Evolutionary conservation across 2,888 invertebrate genomes (phyloP).

Genomic region (Beris chalybata): DNA sequence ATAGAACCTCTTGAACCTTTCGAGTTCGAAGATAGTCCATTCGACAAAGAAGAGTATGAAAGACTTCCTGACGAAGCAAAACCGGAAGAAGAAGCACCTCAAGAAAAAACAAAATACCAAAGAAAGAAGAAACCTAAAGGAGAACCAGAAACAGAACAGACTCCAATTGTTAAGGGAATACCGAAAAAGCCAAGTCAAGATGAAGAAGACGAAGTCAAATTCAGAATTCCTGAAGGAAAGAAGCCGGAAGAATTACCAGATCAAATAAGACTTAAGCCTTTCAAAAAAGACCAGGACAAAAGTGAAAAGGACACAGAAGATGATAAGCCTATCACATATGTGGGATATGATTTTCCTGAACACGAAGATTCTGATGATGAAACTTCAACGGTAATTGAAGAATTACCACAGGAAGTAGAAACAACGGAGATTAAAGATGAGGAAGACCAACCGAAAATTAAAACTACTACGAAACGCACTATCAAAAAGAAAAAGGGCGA

Average conservation of each 20-base stretch:
- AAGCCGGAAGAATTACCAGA: constrained; percentile 42
- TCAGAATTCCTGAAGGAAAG: constrained; percentile 40
- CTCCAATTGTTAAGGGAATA: constrained; percentile 48
- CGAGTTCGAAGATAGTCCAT: constrained; percentile 42
- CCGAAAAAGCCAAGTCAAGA: constrained; percentile 45
- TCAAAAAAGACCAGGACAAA: constrained; percentile 41
- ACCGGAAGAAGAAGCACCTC: constrained; percentile 17
- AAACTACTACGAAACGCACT: constrained; percentile 49
- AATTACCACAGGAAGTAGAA: constrained; percentile 24
- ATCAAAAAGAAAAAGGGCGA: constrained; percentile 54
- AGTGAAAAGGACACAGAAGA: constrained; percentile 45
- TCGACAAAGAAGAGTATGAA: constrained; percentile 47
- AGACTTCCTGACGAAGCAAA: not conserved
- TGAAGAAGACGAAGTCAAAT: constrained; percentile 40
- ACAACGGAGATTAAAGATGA: constrained; percentile 42
- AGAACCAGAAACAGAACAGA: constrained; percentile 50
- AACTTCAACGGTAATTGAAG: constrained; percentile 49
- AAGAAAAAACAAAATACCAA: constrained; percentile 37
- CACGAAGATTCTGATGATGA: not conserved
- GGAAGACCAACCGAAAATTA: constrained; percentile 47
- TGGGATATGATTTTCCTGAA: constrained; percentile 45
- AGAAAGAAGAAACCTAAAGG: constrained; percentile 47
- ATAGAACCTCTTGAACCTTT: constrained; percentile 12
- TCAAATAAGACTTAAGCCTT: constrained; percentile 45
- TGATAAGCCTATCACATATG: constrained; percentile 35